phyloP scores from a whole-genome alignment of 2,113 vertebrate species.

The Halcyon senegalensis region DNA sequence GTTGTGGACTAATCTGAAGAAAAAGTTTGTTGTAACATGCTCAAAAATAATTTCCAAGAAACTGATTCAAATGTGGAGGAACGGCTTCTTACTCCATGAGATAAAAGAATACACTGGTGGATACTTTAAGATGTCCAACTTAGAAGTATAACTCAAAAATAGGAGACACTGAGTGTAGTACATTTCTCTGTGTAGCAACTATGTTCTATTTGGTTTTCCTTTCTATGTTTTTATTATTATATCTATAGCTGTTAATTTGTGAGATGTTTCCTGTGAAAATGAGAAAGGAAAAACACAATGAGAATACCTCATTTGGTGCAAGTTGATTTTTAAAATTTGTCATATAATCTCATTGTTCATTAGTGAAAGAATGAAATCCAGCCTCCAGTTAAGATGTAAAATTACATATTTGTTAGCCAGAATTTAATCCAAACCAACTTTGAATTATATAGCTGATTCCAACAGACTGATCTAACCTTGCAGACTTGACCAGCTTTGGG shows the following conservation, averaged over 20 bases:
- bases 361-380: not conserved
- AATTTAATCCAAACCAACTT: not conserved
- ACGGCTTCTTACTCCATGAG: not conserved
- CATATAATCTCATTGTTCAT: not conserved
- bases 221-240: not conserved
- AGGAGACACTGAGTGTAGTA: not conserved
- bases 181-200: not conserved
- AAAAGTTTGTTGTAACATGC: not conserved
- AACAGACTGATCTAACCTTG: not conserved
- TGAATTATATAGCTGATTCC: not conserved
- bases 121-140: not conserved
- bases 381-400: not conserved
- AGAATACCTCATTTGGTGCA: not conserved
- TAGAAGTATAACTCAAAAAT: not conserved
- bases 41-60: not conserved
- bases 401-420: not conserved
- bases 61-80: not conserved
- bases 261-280: not conserved
- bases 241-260: not conserved
- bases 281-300: not conserved
- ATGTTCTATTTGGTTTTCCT: not conserved
- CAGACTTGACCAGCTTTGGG: not conserved
- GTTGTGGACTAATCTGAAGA: not conserved
- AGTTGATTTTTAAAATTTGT: not conserved
- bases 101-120: not conserved